Conservation (phyloP, 2,888 invertebrate genomes). For the Andrena minutula region DNA sequence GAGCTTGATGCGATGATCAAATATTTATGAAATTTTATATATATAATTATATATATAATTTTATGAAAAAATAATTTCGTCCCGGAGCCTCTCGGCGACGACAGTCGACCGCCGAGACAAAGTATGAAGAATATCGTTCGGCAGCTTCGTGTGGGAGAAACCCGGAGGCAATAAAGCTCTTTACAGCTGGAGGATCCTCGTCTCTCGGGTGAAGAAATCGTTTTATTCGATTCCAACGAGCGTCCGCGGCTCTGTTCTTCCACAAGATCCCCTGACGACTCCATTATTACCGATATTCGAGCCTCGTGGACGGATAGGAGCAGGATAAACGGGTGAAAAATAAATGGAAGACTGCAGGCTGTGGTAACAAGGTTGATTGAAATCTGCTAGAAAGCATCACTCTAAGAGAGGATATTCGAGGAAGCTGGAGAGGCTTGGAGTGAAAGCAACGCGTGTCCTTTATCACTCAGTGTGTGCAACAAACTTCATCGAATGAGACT, state of each 20-base stretch:
- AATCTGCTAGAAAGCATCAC: too few species aligned
- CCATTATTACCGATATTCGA: slow-evolving; percentile 7
- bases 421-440: too few species aligned
- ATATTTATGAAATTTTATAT: too few species aligned
- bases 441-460: too few species aligned
- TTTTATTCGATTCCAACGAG: slow-evolving; percentile 33
- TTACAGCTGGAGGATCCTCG: slow-evolving; percentile 10
- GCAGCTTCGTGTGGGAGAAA: slow-evolving; percentile 9
- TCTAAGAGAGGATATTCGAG: too few species aligned
- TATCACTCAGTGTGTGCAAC: too few species aligned
- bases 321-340: not conserved
- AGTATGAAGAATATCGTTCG: slow-evolving; percentile 24
- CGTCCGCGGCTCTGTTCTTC: not conserved
- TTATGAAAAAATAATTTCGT: not conserved
- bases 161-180: slow-evolving; percentile 20
- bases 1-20: too few species aligned
- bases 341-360: not conserved
- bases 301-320: not conserved
- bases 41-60: too few species aligned
- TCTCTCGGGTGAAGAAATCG: slow-evolving; percentile 20
- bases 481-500: too few species aligned
- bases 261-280: not conserved
- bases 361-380: not conserved
- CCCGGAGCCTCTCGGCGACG: not conserved
- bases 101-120: not conserved